Conservation (phyloP, 2,113 vertebrate species). For the Anoura caudifer region DNA sequence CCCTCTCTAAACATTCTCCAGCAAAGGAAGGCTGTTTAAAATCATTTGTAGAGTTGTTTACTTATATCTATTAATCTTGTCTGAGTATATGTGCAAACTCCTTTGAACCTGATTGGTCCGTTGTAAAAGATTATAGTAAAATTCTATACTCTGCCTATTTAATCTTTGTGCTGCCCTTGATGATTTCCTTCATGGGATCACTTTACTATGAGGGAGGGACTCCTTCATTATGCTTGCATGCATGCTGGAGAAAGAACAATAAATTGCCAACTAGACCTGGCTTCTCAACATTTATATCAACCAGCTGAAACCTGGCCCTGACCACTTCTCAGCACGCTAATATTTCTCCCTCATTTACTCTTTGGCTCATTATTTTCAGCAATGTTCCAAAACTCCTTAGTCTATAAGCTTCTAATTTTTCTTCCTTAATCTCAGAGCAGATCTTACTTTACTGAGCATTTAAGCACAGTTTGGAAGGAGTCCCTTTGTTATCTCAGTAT, state of each 20-base stretch:
- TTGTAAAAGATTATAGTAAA: background rate
- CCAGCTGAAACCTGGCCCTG: constrained; percentile 52
- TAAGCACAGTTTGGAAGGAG: background rate
- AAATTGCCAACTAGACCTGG: background rate
- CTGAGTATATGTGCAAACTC: background rate
- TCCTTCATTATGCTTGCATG: background rate
- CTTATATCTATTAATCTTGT: background rate
- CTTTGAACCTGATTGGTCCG: background rate
- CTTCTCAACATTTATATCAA: background rate
- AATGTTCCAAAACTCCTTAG: constrained; percentile 50
- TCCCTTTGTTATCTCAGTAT: background rate
- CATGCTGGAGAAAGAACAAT: background rate
- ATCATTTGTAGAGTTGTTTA: background rate
- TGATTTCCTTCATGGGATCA: background rate
- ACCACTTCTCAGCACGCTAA: constrained; percentile 8
- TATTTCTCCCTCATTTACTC: constrained; percentile 69
- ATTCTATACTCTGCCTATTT: background rate
- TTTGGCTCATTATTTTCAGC: constrained; percentile 42
- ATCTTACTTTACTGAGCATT: background rate
- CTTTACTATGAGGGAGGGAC: background rate
- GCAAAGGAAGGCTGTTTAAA: background rate
- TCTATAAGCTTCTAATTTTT: background rate
- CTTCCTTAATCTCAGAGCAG: background rate
- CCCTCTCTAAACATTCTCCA: background rate
- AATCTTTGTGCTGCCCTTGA: background rate